Evolutionary conservation across 2,797 vertebrate species (phyloP).

Genomic region (Spheniscus humboldti): DNA sequence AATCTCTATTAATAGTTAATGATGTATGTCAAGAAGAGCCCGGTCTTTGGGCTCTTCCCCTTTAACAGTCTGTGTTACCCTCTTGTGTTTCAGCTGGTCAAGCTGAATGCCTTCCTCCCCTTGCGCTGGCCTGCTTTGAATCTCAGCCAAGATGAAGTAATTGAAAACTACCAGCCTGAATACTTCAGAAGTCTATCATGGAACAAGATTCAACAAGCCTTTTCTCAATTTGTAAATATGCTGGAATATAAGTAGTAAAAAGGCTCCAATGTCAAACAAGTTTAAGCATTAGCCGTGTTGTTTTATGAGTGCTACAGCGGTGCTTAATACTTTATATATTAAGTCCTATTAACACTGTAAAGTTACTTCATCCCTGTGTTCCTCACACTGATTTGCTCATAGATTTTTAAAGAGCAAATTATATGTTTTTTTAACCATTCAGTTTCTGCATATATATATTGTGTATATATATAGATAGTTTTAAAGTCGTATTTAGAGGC

Average conservation of each 20-base stretch:
- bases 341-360: not conserved
- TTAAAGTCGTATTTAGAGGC: not conserved
- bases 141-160: constrained; percentile 57
- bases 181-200: constrained; percentile 42
- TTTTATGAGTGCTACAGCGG: not conserved
- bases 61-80: not conserved
- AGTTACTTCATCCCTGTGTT: not conserved
- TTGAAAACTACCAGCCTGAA: constrained; percentile 57
- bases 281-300: constrained; percentile 41
- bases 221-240: constrained; percentile 60
- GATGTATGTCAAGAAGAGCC: constrained; percentile 31
- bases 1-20: constrained; percentile 70
- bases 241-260: constrained; percentile 49
- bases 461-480: not conserved
- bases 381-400: not conserved
- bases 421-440: not conserved
- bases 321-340: not conserved
- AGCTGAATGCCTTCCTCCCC: not conserved
- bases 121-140: constrained; percentile 17
- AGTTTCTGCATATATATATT: not conserved
- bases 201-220: constrained; percentile 68
- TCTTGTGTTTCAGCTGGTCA: constrained; percentile 39
- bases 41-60: not conserved
- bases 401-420: not conserved
- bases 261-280: constrained; percentile 62